A percentile compares a stretch with the other conserved stretches of the same genome.
These are phyloP conservation scores for Ischnura elegans DNA, from an alignment of 2,888 invertebrate species.

Conservation along the genomic window DNA sequence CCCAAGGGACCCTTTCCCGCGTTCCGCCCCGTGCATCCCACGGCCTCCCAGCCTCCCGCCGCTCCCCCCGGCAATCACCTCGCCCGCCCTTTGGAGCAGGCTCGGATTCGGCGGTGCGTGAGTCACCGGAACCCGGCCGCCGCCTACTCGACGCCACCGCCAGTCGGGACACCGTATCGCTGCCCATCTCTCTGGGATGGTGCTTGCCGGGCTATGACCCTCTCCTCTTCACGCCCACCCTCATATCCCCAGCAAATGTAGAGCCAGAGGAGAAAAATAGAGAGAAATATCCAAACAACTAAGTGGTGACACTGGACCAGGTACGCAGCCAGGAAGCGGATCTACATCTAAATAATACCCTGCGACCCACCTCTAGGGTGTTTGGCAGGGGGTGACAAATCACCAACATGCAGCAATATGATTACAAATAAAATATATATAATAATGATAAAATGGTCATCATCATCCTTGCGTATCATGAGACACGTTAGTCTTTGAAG, in stretches of 20 bases:
- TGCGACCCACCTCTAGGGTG: no score
- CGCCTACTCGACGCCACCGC: neutral
- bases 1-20: neutral
- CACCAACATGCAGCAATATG: no score
- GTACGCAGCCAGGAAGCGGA: no score
- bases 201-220: neutral
- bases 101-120: slow-evolving; percentile 20
- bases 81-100: neutral
- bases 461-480: no score
- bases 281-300: neutral
- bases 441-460: no score
- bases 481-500: no score
- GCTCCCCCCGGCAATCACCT: slow-evolving; percentile 15
- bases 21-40: slow-evolving; percentile 31
- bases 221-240: neutral
- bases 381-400: no score
- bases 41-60: slow-evolving; percentile 6
- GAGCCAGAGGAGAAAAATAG: neutral
- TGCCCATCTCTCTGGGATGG: neutral
- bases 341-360: no score
- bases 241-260: neutral
- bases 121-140: neutral
- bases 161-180: neutral
- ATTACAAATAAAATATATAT: no score
- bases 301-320: neutral